A percentile compares a stretch with the other conserved stretches of the same genome.
These are phyloP conservation scores for Melanotus villosus DNA, from an alignment of 2,888 invertebrate species.

Conservation along the genomic window DNA sequence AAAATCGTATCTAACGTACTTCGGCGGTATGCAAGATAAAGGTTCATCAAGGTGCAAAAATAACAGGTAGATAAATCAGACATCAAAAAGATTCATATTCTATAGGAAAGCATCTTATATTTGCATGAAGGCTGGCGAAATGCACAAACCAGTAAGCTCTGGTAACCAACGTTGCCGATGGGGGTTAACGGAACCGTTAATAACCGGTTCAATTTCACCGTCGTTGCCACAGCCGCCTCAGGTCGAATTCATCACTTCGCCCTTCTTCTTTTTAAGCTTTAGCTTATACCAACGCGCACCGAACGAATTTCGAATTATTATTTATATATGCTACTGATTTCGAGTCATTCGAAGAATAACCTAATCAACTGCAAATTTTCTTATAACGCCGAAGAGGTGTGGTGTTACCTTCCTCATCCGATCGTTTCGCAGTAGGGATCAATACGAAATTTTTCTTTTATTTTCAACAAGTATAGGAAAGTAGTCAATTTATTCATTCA, in stretches of 20 bases:
- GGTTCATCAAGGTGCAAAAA: conserved; percentile 14
- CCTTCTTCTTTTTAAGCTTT: conserved; percentile 34
- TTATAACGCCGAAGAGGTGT: conserved; percentile 16
- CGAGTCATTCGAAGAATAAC: conserved; percentile 9
- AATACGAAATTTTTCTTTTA: no score
- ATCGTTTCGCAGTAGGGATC: no score
- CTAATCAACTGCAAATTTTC: conserved; percentile 30
- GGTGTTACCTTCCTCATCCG: background rate
- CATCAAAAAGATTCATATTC: conserved; percentile 15
- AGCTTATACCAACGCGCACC: conserved; percentile 18
- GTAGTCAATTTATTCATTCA: no score
- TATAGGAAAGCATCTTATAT: conserved; percentile 21
- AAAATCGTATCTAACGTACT: background rate
- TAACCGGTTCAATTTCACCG: conserved; percentile 38
- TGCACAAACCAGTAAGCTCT: conserved; percentile 25
- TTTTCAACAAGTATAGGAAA: no score
- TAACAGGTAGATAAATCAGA: conserved; percentile 12
- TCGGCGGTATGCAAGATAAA: conserved; percentile 8
- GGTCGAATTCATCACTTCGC: conserved; percentile 33
- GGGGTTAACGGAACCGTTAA: conserved; percentile 38
- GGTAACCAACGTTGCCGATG: conserved; percentile 21
- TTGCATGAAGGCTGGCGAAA: conserved; percentile 21
- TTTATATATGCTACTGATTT: conserved; percentile 30
- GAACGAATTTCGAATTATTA: conserved; percentile 26
- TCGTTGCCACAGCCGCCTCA: conserved; percentile 29